Percentiles rank a stretch among this genome's conserved stretches.
Evolutionary conservation across 35 echinoderm and acorn worm genomes (phyloP).

Genomic region (Amphiura filiformis): DNA sequence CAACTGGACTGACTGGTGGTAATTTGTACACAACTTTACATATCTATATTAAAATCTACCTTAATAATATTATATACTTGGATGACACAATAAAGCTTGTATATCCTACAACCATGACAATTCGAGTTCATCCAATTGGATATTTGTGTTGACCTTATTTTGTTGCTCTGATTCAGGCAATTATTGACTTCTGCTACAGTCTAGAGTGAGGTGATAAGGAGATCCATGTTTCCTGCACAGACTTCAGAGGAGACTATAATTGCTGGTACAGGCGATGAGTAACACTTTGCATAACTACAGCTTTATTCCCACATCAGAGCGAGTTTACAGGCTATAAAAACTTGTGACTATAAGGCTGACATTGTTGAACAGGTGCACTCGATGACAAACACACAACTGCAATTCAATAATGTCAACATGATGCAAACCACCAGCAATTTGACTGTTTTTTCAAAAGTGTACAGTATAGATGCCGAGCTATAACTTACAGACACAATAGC

Average conservation of each 20-base stretch:
- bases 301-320: not conserved
- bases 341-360: not conserved
- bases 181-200: not conserved
- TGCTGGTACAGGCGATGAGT: not conserved
- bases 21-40: not conserved
- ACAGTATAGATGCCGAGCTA: not conserved
- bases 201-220: not conserved
- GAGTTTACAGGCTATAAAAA: not conserved
- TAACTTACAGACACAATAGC: not conserved
- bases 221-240: slow-evolving; percentile 1
- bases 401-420: not conserved
- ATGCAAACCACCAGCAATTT: not conserved
- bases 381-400: not conserved
- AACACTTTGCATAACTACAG: not conserved
- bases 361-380: not conserved
- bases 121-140: not conserved
- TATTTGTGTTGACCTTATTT: not conserved
- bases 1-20: not conserved
- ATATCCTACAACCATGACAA: not conserved
- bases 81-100: not conserved
- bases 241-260: not conserved
- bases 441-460: not conserved
- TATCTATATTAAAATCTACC: not conserved
- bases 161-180: not conserved
- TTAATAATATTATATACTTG: too few species aligned